Evolutionary conservation across 2,113 vertebrate genomes (phyloP).

Genomic region (Heteronetta atricapilla): DNA sequence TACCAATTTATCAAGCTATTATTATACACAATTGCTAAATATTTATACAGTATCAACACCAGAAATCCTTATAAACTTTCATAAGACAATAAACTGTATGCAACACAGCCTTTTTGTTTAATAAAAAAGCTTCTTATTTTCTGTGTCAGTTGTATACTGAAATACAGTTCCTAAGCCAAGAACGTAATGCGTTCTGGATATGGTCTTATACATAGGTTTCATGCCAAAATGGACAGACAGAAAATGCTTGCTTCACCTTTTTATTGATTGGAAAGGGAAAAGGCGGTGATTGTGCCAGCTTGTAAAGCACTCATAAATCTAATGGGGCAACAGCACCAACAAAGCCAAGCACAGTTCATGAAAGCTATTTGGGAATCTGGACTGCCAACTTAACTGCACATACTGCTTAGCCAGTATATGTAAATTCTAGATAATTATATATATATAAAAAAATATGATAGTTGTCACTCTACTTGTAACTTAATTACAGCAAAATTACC

Average conservation of each 20-base stretch:
- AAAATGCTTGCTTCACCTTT: conserved; percentile 7
- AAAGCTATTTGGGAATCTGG: background rate
- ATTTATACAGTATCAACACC: background rate
- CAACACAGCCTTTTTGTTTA: background rate
- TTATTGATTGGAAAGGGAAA: background rate
- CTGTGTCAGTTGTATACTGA: background rate
- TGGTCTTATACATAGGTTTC: background rate
- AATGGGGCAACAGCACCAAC: rapidly evolving
- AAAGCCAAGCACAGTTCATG: background rate
- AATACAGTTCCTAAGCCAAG: background rate
- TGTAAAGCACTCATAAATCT: background rate
- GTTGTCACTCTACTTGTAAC: background rate
- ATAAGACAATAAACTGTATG: background rate
- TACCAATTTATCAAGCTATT: background rate
- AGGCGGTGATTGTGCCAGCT: background rate
- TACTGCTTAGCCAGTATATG: background rate
- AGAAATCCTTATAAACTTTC: background rate
- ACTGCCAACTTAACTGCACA: background rate
- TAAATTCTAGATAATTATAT: background rate
- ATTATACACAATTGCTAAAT: background rate
- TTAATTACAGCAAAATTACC: background rate
- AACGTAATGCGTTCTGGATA: background rate
- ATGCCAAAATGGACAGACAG: conserved; percentile 5
- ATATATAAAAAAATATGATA: too few species aligned
- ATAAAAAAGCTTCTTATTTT: background rate